A percentile compares a stretch with the other conserved stretches of the same genome.
phyloP scores from a whole-genome alignment of 64 coral and sea anemone species.

The Anthopleura sola region DNA sequence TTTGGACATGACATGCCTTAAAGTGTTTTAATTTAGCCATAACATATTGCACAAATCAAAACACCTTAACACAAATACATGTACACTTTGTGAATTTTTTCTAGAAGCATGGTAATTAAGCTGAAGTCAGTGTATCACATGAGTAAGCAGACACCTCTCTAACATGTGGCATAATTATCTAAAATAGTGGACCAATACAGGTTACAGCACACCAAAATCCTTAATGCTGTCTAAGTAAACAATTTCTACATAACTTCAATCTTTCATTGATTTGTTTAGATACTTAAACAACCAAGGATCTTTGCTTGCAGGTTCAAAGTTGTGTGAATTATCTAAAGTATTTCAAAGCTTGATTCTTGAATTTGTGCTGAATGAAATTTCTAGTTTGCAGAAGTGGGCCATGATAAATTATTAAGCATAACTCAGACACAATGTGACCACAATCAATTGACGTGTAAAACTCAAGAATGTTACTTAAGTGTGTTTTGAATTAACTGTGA shows the following conservation, averaged over 20 bases:
- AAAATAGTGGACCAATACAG: background rate
- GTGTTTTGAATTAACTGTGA: background rate
- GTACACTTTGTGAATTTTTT: background rate
- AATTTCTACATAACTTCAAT: background rate
- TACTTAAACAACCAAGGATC: background rate
- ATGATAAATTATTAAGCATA: background rate
- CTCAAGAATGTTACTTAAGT: background rate
- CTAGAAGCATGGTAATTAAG: background rate
- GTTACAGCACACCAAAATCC: background rate
- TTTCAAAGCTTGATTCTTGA: background rate
- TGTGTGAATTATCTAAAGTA: background rate
- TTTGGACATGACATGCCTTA: background rate
- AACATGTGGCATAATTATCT: background rate
- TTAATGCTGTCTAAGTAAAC: slow-evolving; percentile 6
- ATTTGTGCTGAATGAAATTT: background rate
- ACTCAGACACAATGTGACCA: background rate
- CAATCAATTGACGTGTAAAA: background rate
- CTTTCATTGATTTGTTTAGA: background rate
- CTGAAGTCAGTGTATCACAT: background rate
- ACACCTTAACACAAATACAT: background rate
- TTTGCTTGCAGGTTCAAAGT: background rate
- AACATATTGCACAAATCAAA: background rate
- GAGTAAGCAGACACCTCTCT: background rate
- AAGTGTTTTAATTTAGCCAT: background rate
- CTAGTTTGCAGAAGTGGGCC: background rate